These are phyloP conservation scores for Lagorchestes hirsutus DNA, from an alignment of 2,797 vertebrate species.

Conservation along the genomic window DNA sequence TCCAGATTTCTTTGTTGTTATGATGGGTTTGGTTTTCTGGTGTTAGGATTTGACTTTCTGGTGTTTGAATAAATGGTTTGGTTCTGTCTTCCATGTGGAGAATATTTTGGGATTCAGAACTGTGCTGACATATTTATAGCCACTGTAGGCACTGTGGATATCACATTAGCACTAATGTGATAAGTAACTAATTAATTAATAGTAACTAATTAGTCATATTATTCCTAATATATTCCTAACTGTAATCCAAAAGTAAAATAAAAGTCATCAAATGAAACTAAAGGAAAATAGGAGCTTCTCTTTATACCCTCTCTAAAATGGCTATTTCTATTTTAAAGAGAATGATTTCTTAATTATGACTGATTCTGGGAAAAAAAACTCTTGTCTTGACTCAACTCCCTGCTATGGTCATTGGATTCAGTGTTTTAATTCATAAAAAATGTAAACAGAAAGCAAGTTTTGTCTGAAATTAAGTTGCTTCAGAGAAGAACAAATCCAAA, in stretches of 20 bases:
- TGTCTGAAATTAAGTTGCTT: not conserved
- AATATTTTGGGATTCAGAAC: no score
- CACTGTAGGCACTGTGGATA: no score
- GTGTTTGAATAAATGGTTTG: no score
- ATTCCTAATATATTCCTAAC: slow-evolving; percentile 38
- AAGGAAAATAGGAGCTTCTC: slow-evolving; percentile 50
- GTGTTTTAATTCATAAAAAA: not conserved
- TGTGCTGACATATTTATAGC: no score
- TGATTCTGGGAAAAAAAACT: slow-evolving; percentile 29
- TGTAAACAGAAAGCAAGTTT: not conserved
- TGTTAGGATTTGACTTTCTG: no score
- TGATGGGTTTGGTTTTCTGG: no score
- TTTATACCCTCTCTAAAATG: slow-evolving; percentile 3
- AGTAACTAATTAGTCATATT: slow-evolving; percentile 50
- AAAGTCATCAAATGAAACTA: slow-evolving; percentile 40
- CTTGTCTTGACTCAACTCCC: not conserved
- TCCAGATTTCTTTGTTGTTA: no score
- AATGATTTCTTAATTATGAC: not conserved
- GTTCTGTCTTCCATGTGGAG: no score
- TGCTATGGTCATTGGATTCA: slow-evolving; percentile 29
- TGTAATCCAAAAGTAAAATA: slow-evolving; percentile 25
- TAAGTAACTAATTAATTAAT: no score
- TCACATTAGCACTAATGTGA: no score
- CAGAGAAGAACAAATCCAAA: slow-evolving; percentile 14
- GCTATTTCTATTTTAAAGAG: slow-evolving; percentile 18